Percentiles rank a stretch among this genome's conserved stretches.
phyloP scores from a whole-genome alignment of 2,797 vertebrate genomes.

The Peromyscus aztecus region DNA sequence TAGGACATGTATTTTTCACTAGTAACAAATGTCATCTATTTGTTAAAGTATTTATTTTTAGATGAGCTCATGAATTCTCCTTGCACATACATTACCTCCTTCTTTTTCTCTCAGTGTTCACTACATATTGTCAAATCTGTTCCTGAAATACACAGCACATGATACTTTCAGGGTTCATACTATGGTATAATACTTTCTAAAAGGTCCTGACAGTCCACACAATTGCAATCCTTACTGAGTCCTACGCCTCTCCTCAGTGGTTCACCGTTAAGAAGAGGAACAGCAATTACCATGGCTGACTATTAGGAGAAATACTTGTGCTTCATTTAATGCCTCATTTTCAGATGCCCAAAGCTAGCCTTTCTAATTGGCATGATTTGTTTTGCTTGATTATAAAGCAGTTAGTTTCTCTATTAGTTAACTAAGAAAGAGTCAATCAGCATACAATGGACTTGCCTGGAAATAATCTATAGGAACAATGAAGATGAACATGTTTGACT shows the following conservation, averaged over 20 bases:
- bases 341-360: neutral
- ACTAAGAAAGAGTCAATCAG: neutral
- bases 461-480: slow-evolving; percentile 29
- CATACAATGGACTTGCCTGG: slow-evolving; percentile 40
- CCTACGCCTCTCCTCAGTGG: neutral
- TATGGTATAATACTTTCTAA: neutral
- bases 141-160: neutral
- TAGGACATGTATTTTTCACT: neutral
- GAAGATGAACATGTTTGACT: slow-evolving; percentile 5
- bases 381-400: slow-evolving; percentile 30
- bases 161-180: neutral
- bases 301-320: neutral
- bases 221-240: neutral
- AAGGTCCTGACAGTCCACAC: neutral
- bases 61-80: neutral
- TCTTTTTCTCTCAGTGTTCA: neutral
- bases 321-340: slow-evolving; percentile 6
- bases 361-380: neutral
- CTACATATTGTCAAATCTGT: slow-evolving; percentile 34
- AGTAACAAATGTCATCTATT: neutral
- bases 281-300: neutral
- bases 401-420: slow-evolving; percentile 7
- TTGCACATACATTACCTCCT: neutral
- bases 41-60: neutral
- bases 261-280: neutral